Evolutionary conservation across 1,140 invertebrate species (phyloP), one percentile per base, ranked within the genome.

Genomic region (Whitmania pigra): DNA sequence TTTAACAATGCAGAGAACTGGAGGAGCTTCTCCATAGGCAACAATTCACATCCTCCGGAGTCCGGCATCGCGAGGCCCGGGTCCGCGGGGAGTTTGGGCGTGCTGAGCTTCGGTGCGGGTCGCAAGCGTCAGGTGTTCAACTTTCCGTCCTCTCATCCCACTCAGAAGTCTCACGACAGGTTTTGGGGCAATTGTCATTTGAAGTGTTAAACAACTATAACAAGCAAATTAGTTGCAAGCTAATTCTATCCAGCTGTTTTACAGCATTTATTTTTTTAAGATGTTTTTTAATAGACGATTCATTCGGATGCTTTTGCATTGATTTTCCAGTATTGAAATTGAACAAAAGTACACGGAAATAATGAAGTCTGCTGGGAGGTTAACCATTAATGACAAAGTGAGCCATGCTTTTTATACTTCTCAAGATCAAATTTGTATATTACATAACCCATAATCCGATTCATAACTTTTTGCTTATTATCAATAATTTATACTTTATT

Each of bases 281-380:
- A 0, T 17, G 43, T 49, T 49, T 11, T 49, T 49, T 49, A 36
- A 36, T 6, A 36, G 31, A 36, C 31, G 31, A 36, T 36, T 36
- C 6, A 6, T 36, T 36, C 31, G 6, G 31, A 2, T 36, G 6
- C 31, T 36, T 36, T 36, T 36, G 31, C 31, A 36, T 36, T 36
- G 6, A 36, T 43, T 79, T 76, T n/a, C 11, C 75, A 82, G 81
- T 73, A 76, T 76, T 63, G 82, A 82, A 73, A 82, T 81, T 71
- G 89, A 90, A 77, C 84, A 85, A 40, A 88, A 88, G 77, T 86
- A 90, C 77, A 86, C 88, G 74, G 89, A 91, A 78, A 90, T 91
- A 27, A 88, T 87, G 83, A 86, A 89, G 81, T 88, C 89, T 82
- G 92, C 89, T 79, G 92, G 92, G 67, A 89, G 92, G 74, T 81